Percentiles rank a stretch among this genome's conserved stretches.
phyloP scores from a whole-genome alignment of 1,140 invertebrate species.

The Papilio helenus region DNA sequence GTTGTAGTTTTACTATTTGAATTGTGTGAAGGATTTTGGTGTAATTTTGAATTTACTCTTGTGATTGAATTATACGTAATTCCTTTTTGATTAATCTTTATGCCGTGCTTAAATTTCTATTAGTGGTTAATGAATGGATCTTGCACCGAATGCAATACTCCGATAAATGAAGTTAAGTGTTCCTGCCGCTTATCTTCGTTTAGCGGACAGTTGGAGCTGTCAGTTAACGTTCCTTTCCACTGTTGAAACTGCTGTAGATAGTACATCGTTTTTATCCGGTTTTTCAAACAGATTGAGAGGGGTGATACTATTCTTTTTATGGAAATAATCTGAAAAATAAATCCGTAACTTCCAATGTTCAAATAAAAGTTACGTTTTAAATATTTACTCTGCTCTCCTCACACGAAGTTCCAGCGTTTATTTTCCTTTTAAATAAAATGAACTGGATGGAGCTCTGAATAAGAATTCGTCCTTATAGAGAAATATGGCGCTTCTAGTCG shows the following conservation, averaged over 20 bases:
- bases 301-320: background rate
- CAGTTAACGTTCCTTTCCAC: background rate
- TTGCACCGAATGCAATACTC: background rate
- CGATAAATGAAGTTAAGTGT: slow-evolving; percentile 4
- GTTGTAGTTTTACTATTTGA: slow-evolving; percentile 13
- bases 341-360: background rate
- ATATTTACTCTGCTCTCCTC: slow-evolving; percentile 16
- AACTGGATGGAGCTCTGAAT: background rate
- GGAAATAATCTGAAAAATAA: background rate
- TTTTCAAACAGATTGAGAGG: background rate
- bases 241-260: background rate
- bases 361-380: slow-evolving; percentile 24
- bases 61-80: background rate
- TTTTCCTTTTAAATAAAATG: slow-evolving; percentile 23
- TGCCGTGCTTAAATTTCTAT: background rate
- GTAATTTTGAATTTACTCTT: background rate
- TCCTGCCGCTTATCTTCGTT: slow-evolving; percentile 6
- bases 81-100: background rate
- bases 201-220: background rate
- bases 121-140: background rate
- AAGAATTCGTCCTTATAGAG: slow-evolving; percentile 2
- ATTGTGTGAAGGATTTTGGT: background rate
- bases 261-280: no score
- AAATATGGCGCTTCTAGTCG: slow-evolving; percentile 43
- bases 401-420: background rate